These are phyloP conservation scores for Peromyscus californicus DNA, from an alignment of 2,113 vertebrate genomes.

Conservation along the genomic window DNA sequence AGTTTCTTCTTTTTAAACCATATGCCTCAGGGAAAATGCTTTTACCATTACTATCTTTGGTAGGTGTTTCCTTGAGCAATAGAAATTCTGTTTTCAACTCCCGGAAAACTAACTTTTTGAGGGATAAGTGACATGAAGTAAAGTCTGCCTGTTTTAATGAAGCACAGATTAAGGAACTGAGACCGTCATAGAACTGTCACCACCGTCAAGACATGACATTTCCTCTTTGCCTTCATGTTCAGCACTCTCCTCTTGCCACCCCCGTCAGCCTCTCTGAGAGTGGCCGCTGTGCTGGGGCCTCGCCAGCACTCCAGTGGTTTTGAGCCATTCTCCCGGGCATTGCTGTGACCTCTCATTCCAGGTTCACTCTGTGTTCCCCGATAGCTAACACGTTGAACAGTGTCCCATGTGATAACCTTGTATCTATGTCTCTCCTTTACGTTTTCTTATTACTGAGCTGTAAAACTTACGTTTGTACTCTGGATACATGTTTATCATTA, in stretches of 20 bases:
- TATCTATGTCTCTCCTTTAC: background rate
- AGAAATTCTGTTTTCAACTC: slow-evolving; percentile 12
- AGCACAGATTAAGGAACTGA: slow-evolving; percentile 30
- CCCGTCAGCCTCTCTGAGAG: background rate
- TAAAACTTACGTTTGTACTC: background rate
- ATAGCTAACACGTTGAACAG: background rate
- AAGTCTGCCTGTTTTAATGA: background rate
- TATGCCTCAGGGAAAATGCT: background rate
- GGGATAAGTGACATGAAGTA: background rate
- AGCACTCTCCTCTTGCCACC: background rate
- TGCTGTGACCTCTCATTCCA: background rate
- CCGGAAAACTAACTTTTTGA: background rate
- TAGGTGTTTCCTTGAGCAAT: background rate
- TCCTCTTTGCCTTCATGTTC: background rate
- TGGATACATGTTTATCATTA: background rate
- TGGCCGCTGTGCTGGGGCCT: background rate
- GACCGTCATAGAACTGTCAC: background rate
- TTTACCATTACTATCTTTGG: slow-evolving; percentile 13
- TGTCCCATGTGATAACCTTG: background rate
- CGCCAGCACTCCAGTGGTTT: background rate
- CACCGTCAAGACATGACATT: background rate
- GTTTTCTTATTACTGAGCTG: background rate
- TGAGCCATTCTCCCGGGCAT: background rate
- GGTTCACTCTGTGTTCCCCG: background rate
- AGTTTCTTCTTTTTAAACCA: background rate